A percentile compares a stretch with the other conserved stretches of the same genome.
Evolutionary conservation across 2,113 vertebrate species (phyloP).

Genomic region (Hemiprocne comata): DNA sequence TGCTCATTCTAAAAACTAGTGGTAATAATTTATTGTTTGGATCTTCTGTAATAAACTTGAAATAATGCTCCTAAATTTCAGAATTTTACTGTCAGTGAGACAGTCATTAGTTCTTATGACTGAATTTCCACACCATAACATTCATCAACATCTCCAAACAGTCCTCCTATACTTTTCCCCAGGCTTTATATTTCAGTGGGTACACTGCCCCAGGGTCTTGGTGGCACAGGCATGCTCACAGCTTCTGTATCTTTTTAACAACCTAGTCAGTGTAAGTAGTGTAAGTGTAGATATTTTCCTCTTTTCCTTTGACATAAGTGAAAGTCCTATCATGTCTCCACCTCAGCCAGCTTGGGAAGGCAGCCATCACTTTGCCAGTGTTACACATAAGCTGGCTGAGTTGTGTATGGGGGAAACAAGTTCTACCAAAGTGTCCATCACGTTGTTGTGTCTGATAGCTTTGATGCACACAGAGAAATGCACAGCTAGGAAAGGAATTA

Average conservation of each 20-base stretch:
- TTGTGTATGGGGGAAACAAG: not conserved
- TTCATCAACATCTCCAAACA: slow-evolving; percentile 51
- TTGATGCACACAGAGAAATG: not conserved
- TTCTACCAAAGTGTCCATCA: not conserved
- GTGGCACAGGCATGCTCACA: not conserved
- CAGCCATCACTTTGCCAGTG: not conserved
- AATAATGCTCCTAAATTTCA: slow-evolving; percentile 72
- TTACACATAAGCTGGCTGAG: not conserved
- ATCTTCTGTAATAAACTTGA: slow-evolving; percentile 68
- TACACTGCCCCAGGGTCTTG: not conserved
- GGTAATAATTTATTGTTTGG: slow-evolving; percentile 66
- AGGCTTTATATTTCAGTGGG: not conserved
- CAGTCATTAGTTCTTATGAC: slow-evolving; percentile 71
- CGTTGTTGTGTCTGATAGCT: not conserved
- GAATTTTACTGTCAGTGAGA: slow-evolving; percentile 67
- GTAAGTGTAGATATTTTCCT: not conserved
- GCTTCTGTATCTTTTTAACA: not conserved
- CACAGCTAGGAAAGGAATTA: not conserved
- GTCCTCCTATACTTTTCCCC: not conserved
- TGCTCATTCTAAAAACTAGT: slow-evolving; percentile 49
- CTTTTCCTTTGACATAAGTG: not conserved
- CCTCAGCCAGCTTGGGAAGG: not conserved
- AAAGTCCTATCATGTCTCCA: not conserved
- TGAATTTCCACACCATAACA: slow-evolving; percentile 57
- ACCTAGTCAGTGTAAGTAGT: not conserved